Conservation (phyloP, 2,888 invertebrate species). For the Saturnia pavonia region DNA sequence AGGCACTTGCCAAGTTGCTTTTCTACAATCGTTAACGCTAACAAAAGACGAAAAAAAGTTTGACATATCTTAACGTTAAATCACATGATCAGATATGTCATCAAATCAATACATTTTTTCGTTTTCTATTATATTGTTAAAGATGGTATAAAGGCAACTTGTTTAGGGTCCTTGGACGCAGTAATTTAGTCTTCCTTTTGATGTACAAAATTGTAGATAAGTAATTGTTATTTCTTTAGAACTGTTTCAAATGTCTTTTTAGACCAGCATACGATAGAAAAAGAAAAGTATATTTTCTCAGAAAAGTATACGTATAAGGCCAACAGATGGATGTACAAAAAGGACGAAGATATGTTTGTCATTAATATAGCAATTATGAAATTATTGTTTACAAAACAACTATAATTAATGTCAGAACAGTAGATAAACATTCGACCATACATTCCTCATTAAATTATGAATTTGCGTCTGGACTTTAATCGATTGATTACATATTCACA, state of each 20-base stretch:
- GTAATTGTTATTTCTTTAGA: neutral
- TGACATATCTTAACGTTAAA: too few relatives aligned
- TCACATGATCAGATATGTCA: too few relatives aligned
- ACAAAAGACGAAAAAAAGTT: too few relatives aligned
- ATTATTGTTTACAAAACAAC: neutral
- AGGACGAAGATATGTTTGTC: neutral
- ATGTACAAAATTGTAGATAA: neutral
- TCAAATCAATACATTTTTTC: too few relatives aligned
- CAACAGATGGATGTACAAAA: neutral
- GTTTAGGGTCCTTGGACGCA: too few relatives aligned
- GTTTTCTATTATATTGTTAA: too few relatives aligned
- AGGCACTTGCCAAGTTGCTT: too few relatives aligned
- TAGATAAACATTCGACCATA: neutral
- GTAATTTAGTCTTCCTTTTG: neutral
- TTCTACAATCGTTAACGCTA: too few relatives aligned
- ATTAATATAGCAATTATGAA: neutral
- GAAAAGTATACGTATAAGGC: neutral
- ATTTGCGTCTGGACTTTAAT: neutral
- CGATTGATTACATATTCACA: neutral
- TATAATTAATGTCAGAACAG: neutral
- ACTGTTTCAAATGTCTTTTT: neutral
- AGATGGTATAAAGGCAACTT: too few relatives aligned
- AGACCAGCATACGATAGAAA: neutral
- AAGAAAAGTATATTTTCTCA: neutral
- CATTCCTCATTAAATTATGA: neutral